These are phyloP conservation scores for Troides aeacus DNA, from an alignment of 2,888 invertebrate species.

Conservation along the genomic window DNA sequence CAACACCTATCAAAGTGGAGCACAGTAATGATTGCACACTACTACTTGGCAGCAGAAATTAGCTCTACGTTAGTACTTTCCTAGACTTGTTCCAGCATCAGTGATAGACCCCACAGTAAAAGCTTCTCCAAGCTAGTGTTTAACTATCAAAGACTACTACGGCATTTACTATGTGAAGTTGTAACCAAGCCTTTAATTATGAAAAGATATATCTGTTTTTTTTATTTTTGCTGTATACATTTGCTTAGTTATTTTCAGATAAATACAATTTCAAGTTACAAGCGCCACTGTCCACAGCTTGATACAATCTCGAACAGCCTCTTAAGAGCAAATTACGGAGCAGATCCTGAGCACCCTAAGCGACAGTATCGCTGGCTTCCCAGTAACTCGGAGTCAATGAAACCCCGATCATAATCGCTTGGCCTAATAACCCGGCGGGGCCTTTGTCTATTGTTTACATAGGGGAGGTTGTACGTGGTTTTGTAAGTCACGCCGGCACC, in stretches of 20 bases:
- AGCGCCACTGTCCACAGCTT: constrained; percentile 1
- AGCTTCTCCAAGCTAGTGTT: too few relatives aligned
- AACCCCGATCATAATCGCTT: constrained; percentile 57
- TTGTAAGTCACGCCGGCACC: constrained; percentile 73
- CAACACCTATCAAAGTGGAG: too few relatives aligned
- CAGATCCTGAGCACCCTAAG: constrained; percentile 49
- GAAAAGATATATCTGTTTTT: too few relatives aligned
- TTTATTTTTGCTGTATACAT: background rate
- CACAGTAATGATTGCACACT: too few relatives aligned
- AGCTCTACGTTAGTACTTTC: too few relatives aligned
- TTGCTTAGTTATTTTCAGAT: background rate
- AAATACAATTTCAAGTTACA: background rate
- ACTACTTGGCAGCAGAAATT: too few relatives aligned
- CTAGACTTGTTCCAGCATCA: too few relatives aligned
- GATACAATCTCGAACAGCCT: constrained; percentile 43
- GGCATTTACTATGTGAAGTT: too few relatives aligned
- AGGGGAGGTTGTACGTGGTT: constrained; percentile 74
- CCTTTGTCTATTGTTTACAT: constrained; percentile 79
- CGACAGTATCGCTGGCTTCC: constrained; percentile 39
- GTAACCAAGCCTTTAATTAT: too few relatives aligned
- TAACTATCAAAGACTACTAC: too few relatives aligned
- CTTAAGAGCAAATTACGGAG: constrained; percentile 45
- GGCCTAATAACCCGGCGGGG: constrained; percentile 66
- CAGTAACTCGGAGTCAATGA: constrained; percentile 41
- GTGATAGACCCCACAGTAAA: too few relatives aligned